Percentiles rank a stretch among this genome's conserved stretches.
Evolutionary conservation across 2,888 invertebrate species (phyloP).

Genomic region (Noctua fimbriata): DNA sequence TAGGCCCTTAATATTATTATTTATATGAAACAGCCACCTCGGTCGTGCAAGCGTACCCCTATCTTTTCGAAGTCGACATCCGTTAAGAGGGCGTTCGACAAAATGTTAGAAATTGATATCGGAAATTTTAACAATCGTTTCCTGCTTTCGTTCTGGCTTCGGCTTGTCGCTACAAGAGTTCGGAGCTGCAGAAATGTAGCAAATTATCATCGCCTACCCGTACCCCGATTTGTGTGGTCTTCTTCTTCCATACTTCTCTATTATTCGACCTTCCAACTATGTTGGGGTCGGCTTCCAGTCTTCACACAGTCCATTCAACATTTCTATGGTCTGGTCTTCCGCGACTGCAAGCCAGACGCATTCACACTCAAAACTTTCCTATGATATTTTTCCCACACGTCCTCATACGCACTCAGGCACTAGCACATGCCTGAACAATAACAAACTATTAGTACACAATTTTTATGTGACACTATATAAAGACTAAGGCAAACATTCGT

Average conservation of each 20-base stretch:
- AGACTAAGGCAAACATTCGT: too few species aligned
- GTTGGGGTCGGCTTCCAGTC: too few species aligned
- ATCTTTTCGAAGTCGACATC: constrained; percentile 14
- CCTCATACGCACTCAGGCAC: too few species aligned
- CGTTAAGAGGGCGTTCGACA: constrained; percentile 23
- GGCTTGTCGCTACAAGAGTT: background rate
- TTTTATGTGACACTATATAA: too few species aligned
- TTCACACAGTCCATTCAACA: too few species aligned
- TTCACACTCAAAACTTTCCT: too few species aligned
- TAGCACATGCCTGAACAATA: too few species aligned
- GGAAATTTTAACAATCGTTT: constrained; percentile 27
- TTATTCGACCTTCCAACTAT: background rate
- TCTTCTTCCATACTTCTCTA: background rate
- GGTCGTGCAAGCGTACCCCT: background rate
- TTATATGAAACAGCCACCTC: background rate
- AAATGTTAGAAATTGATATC: constrained; percentile 35
- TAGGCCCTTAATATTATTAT: background rate
- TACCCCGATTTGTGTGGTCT: background rate
- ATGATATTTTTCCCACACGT: too few species aligned
- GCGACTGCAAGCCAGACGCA: too few species aligned
- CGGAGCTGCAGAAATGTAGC: background rate
- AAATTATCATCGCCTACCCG: background rate
- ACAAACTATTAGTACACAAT: too few species aligned
- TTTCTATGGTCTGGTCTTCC: too few species aligned
- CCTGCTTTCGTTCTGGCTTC: background rate